Base-by-base conservation (phyloP, 2,888 invertebrate species). In the Chouioia cunea region DNA sequence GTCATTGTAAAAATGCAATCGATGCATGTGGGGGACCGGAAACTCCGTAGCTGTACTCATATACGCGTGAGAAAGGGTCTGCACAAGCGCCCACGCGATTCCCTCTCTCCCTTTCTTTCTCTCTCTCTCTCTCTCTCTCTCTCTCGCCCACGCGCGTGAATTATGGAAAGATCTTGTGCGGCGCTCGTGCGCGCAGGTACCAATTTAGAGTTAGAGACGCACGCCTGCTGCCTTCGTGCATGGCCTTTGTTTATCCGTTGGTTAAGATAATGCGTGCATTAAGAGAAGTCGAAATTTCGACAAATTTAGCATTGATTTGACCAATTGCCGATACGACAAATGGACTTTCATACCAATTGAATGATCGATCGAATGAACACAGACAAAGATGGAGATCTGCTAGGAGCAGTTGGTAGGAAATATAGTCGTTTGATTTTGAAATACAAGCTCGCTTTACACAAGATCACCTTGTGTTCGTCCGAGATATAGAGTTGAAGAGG, bases 111-210 rank as follows among this genome's bases (percentile, higher is more conserved):
- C 58, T 50, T 16, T 52, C 62, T 48, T 71, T 53, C 6, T 48
- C 76, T 73, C 75, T 75, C 78, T 27, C 57, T 22, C 50, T 36
- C 56, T 15, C 20, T 66, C 58, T 50, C n/a, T 52, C 62, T 48
- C 73, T 53, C 6, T 48, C 76, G 74, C 75, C 76, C 78, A 77
- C 74, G 73, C 74, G 71, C 66, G 67, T 75, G 69, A 74, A 71
- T 76, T 68, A 65, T 58, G 66, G 68, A 65, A 43, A 70, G 57
- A 44, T 57, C 53, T 58, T 54, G 36, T 54, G 57, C 22, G 56
- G 2, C 20, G 27, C 3, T 27, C 2, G 16, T 16, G 44, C 8
- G 59, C 15, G 52, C 54, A 47, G 62, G 53, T 63, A 69, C 63
- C 59, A 53, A 67, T 67, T 67, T 65, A 48, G 22, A 27, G 27